Percentiles rank a stretch among this genome's conserved stretches.
phyloP scores from a whole-genome alignment of 2,888 invertebrate species.

The Meiosimyza platycephala region DNA sequence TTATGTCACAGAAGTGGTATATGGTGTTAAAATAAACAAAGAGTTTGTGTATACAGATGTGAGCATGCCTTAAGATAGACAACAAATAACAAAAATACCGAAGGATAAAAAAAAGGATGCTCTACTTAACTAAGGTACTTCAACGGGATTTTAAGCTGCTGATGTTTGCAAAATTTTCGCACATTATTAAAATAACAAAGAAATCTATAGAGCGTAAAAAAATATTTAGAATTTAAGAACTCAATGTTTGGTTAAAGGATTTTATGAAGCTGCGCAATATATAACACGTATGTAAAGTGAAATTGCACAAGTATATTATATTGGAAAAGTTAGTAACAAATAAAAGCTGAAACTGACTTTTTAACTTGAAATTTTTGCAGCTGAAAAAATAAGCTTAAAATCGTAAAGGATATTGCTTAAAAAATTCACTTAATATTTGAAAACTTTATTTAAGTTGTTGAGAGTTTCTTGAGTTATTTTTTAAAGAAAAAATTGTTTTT shows the following conservation, averaged over 20 bases:
- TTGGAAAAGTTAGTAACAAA: too few species aligned
- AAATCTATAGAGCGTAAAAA: too few species aligned
- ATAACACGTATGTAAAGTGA: too few species aligned
- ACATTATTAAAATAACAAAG: slow-evolving; percentile 33
- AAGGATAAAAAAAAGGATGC: slow-evolving; percentile 13
- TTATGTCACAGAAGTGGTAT: background rate
- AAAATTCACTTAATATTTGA: too few species aligned
- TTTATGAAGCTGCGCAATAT: too few species aligned
- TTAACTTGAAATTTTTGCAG: slow-evolving; percentile 15
- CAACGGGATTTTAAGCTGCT: slow-evolving; percentile 14
- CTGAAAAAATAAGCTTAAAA: slow-evolving; percentile 23
- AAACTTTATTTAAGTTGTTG: too few species aligned
- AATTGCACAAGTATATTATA: too few species aligned
- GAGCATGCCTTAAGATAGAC: background rate
- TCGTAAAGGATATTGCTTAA: background rate
- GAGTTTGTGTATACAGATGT: background rate
- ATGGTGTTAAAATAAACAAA: background rate
- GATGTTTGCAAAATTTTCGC: slow-evolving; percentile 33
- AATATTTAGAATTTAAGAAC: too few species aligned
- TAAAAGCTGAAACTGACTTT: too few species aligned
- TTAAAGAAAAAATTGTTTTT: too few species aligned
- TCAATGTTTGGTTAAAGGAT: too few species aligned
- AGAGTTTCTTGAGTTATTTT: too few species aligned
- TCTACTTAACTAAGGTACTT: background rate
- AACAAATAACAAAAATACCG: background rate